Base-by-base conservation (phyloP, 2,113 vertebrate species). In the Phalacrocorax brasilianus region DNA sequence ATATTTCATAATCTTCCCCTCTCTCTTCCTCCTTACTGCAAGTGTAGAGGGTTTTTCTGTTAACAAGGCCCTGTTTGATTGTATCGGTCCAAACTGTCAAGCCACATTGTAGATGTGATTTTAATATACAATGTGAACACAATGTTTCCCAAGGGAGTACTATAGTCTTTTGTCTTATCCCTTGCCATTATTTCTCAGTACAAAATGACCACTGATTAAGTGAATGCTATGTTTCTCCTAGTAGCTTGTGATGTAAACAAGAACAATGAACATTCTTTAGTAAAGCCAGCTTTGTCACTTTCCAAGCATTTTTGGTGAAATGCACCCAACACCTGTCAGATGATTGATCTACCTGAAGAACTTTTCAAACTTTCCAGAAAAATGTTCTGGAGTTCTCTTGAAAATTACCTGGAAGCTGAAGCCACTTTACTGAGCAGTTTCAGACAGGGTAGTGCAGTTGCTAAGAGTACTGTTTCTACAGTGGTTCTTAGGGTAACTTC, bases 101-200 rank as follows among this genome's bases (percentile, higher is more conserved):
- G 76, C 59, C 73, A 67, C 0, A 0, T 38, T 86, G n/a, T 78
- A 92, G 52, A 63, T 68, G 18, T 47, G 89, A 47, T 91, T 91
- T 95, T 84, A 89, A 77, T 89, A 59, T 45, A 84, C 72, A 87
- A 47, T 52, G 44, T 15, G 44, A 93, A 55, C 52, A 55, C 40
- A 33, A 32, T 71, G 66, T 72, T 93, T 95, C 77, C 89, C n/a
- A 71, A 84, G 86, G 56, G 89, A 87, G 52, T 71, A 6, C 28
- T 86, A 1, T 12, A 19, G 22, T 58, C 53, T 75, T 89, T 91
- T 91, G 68, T 96, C 55, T 95, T 93, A 59, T n/a, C 49, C 38
- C 35, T 88, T 92, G 76, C 55, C 35, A 45, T 92, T 95, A 71
- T 78, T 93, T 74, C 65, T 58, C 32, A 42, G 93, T 87, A 87